Evolutionary conservation across 2,113 vertebrate genomes (phyloP).

Genomic region (Alligator mississippiensis): DNA sequence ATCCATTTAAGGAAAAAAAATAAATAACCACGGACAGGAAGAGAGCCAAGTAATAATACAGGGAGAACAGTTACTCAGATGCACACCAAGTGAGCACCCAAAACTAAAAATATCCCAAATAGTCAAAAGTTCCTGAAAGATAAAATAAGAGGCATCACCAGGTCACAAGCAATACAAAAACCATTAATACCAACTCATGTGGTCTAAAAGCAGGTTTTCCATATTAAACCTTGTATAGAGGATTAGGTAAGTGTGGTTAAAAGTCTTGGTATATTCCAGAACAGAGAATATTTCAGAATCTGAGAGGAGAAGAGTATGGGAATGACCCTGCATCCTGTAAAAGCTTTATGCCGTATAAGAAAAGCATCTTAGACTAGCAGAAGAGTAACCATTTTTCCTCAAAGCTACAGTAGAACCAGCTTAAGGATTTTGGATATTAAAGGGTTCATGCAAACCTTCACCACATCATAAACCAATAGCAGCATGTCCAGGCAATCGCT

Average conservation of each 20-base stretch:
- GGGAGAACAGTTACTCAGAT: neutral
- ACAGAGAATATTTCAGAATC: rapidly evolving
- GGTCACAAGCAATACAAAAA: neutral
- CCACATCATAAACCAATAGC: too few species aligned
- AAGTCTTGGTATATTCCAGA: neutral
- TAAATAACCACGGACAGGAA: neutral
- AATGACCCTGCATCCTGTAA: neutral
- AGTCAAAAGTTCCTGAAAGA: neutral
- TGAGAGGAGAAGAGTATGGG: neutral
- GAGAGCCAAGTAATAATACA: neutral
- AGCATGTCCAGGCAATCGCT: too few species aligned
- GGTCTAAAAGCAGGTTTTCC: neutral
- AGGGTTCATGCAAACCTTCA: too few species aligned
- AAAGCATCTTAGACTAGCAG: neutral
- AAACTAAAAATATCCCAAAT: neutral
- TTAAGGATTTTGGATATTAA: neutral
- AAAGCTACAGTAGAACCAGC: neutral
- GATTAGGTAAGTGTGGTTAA: neutral
- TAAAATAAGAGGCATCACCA: neutral
- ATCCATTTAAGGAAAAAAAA: neutral
- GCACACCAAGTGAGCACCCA: neutral
- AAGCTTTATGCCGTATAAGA: neutral
- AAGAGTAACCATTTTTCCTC: neutral
- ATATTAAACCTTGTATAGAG: neutral
- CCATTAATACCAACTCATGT: neutral